phyloP scores from a whole-genome alignment of 1,140 invertebrate genomes.

The Drosophila persimilis region DNA sequence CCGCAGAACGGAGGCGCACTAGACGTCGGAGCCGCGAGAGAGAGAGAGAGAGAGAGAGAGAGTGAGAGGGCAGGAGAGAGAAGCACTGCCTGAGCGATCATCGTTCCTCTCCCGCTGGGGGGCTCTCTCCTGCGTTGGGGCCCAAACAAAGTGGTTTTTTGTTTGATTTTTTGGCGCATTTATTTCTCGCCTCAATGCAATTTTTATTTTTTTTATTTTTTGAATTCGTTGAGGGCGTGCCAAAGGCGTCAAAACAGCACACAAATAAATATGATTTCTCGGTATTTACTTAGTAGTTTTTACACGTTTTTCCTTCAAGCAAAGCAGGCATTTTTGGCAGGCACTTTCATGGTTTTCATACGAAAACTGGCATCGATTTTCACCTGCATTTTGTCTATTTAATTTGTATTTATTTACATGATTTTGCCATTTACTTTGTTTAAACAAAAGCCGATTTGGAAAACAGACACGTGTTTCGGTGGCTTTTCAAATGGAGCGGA shows the following conservation, averaged over 20 bases:
- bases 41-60: neutral
- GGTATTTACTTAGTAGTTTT: slow-evolving; percentile 28
- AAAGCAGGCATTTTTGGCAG: slow-evolving; percentile 1
- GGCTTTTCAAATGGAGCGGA: slow-evolving; percentile 26
- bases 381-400: slow-evolving; percentile 29
- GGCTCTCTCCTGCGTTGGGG: too few species aligned
- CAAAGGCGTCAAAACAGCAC: slow-evolving; percentile 5
- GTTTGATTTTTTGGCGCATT: slow-evolving; percentile 28
- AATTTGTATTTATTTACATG: slow-evolving; percentile 40
- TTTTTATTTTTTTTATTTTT: neutral
- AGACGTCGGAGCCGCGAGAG: slow-evolving; percentile 4
- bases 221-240: neutral
- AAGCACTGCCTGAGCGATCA: neutral
- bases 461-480: slow-evolving; percentile 43
- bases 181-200: slow-evolving; percentile 12
- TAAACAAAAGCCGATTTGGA: slow-evolving; percentile 29
- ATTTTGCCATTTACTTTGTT: slow-evolving; percentile 17
- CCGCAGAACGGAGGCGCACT: slow-evolving; percentile 66
- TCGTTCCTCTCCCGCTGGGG: neutral
- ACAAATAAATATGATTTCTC: slow-evolving; percentile 24
- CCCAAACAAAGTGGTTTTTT: slow-evolving; percentile 23
- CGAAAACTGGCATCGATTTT: slow-evolving; percentile 1
- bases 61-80: slow-evolving; percentile 8
- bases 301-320: slow-evolving; percentile 10
- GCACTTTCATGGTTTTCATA: neutral